These are phyloP conservation scores for Ptiloglossa arizonensis DNA, from an alignment of 1,140 invertebrate species.

Conservation along the genomic window DNA sequence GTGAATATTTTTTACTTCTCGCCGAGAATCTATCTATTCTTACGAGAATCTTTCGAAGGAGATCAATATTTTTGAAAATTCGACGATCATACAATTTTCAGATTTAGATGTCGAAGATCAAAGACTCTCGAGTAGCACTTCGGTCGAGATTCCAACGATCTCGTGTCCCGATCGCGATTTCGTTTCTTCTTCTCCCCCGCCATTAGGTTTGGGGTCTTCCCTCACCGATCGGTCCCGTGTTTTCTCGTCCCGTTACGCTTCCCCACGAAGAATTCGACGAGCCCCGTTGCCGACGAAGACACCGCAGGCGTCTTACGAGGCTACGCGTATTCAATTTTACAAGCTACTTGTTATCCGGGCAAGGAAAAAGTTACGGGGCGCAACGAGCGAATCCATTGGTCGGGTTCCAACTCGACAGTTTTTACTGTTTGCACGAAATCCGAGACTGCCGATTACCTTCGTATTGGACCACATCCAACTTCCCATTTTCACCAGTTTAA, in stretches of 20 bases:
- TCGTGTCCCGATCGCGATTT: no score
- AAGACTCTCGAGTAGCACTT: no score
- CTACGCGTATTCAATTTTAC: slow-evolving; percentile 60
- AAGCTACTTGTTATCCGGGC: slow-evolving; percentile 62
- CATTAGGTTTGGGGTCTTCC: no score
- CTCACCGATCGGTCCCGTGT: no score
- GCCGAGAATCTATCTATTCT: no score
- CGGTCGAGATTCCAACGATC: no score
- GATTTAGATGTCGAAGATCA: no score
- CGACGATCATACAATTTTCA: no score
- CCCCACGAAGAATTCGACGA: not conserved
- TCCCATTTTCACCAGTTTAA: slow-evolving; percentile 69
- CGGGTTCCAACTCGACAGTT: slow-evolving; percentile 65
- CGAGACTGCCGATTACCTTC: slow-evolving; percentile 70
- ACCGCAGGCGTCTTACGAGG: slow-evolving; percentile 37
- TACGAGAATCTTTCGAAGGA: no score
- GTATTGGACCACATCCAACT: slow-evolving; percentile 69
- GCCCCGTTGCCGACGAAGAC: not conserved
- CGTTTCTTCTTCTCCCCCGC: no score
- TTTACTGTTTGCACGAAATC: slow-evolving; percentile 67
- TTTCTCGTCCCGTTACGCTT: not conserved
- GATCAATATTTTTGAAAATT: no score
- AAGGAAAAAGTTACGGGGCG: slow-evolving; percentile 53
- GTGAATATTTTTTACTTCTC: no score
- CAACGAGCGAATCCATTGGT: slow-evolving; percentile 67